Percentiles rank a stretch among this genome's conserved stretches.
phyloP scores from a whole-genome alignment of 2,113 vertebrate genomes.

The Neopipo cinnamomea region DNA sequence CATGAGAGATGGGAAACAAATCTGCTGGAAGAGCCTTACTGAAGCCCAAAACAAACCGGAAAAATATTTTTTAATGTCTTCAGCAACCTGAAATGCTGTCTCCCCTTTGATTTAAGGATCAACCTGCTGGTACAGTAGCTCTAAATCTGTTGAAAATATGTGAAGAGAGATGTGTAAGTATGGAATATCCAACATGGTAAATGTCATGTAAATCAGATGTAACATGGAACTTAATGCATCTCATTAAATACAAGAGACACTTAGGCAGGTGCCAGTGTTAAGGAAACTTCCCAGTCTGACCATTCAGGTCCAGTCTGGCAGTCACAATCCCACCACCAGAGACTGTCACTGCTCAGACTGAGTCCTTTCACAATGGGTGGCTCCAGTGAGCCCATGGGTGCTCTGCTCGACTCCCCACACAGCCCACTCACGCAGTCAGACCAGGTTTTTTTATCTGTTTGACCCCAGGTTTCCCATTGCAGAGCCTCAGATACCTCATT shows the following conservation, averaged over 20 bases:
- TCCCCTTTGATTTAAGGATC: not conserved
- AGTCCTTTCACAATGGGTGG: not conserved
- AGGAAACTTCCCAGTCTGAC: not conserved
- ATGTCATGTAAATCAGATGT: rapidly evolving
- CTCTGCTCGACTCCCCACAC: not conserved
- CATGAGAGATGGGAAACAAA: not conserved
- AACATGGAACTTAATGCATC: not conserved
- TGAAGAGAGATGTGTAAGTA: not conserved
- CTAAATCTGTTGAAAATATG: not conserved
- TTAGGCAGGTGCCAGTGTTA: not conserved
- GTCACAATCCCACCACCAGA: not conserved
- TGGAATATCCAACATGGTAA: not conserved
- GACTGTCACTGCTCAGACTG: not conserved
- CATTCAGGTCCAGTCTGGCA: not conserved
- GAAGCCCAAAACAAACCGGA: not conserved
- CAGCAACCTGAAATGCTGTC: not conserved
- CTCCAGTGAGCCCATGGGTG: not conserved
- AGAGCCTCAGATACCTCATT: not conserved
- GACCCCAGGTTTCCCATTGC: rapidly evolving
- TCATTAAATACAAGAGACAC: not conserved
- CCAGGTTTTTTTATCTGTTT: rapidly evolving
- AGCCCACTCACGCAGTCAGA: too few relatives aligned
- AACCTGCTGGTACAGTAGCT: not conserved
- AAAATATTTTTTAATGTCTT: not conserved
- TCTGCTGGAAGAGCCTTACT: not conserved